Base-by-base conservation (phyloP, 2,888 invertebrate genomes). In the Ptychoptera albimana region DNA sequence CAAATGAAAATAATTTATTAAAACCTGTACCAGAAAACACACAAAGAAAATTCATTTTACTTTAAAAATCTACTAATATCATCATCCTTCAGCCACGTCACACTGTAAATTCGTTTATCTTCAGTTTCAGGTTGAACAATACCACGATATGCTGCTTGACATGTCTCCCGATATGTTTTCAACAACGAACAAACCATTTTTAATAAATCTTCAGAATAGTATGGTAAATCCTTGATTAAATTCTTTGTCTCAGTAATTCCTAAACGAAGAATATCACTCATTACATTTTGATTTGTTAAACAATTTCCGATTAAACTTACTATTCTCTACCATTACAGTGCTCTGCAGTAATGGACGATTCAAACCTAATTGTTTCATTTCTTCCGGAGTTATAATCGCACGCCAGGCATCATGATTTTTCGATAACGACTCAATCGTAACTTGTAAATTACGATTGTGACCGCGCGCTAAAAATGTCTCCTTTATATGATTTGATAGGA, bases 41-140 rank as follows among this genome's bases (percentile, higher is more conserved):
- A 32, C 15, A 31, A 43, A 31, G n/a, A 23, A 30, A 7, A 37
- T 16, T 36, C 13, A 39, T 69, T 65, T 53, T 72, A 79, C 78
- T 87, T 89, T 53, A 96, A 74, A 66, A 93, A 88, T 44, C 93
- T 69, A 58, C 84, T 89, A 48, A 96, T 93, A 59, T 96, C 94
- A 55, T 91, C 91, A 64, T 96, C 94, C 52, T 88, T 87, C 1
- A 93, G 73, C 93, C 93, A 89, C 10, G 81, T 77, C 1, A 86
- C 84, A 55, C 84, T 85, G 52, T 85, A 82, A 46, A 88, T 80
- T 48, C 81, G 68, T 53, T 79, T 75, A 54, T 85, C 83, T 56
- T 85, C 83, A 1, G 79, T 73, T 54, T 82, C 82, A 1, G 81
- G 78, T 57, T 82, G 82, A 1, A 84, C 82, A 49, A 84, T 80